Evolutionary conservation across 2,888 invertebrate species (phyloP).

Genomic region (Zele albiditarsus): DNA sequence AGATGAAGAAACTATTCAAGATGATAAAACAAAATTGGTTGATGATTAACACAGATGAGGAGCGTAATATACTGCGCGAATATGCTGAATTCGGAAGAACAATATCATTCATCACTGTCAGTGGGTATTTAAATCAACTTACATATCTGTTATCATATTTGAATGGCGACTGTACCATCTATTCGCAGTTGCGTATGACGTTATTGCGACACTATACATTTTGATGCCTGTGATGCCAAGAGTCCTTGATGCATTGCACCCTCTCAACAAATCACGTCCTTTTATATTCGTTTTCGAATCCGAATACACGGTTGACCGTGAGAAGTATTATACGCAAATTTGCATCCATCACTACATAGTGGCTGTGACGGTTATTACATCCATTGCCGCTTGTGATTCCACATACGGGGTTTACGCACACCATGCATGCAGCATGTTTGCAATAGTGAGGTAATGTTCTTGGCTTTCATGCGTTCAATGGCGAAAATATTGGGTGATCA

Average conservation of each 20-base stretch:
- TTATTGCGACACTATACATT: constrained; percentile 5
- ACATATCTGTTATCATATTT: too few relatives aligned
- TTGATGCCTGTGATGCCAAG: constrained; percentile 42
- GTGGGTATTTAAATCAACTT: not conserved
- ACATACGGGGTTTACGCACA: constrained; percentile 43
- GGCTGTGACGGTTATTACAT: constrained; percentile 26
- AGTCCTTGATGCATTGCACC: constrained; percentile 44
- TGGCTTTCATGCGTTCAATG: too few relatives aligned
- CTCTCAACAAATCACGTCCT: constrained; percentile 47
- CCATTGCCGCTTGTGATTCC: constrained; percentile 38
- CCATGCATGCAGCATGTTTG: constrained; percentile 46
- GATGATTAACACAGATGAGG: not conserved
- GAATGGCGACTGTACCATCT: too few relatives aligned
- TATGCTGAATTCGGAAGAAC: not conserved
- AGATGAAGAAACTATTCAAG: constrained; percentile 15
- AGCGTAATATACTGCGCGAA: not conserved
- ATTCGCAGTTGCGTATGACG: constrained; percentile 3
- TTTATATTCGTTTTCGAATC: constrained; percentile 42
- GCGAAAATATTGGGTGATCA: not conserved
- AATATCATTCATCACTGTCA: not conserved
- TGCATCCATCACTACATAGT: constrained; percentile 37
- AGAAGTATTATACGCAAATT: constrained; percentile 48
- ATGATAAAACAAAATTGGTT: not conserved
- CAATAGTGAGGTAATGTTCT: constrained; percentile 36
- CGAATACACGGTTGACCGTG: constrained; percentile 50